phyloP scores from a whole-genome alignment of 2,888 invertebrate species.

The Boloria selene region DNA sequence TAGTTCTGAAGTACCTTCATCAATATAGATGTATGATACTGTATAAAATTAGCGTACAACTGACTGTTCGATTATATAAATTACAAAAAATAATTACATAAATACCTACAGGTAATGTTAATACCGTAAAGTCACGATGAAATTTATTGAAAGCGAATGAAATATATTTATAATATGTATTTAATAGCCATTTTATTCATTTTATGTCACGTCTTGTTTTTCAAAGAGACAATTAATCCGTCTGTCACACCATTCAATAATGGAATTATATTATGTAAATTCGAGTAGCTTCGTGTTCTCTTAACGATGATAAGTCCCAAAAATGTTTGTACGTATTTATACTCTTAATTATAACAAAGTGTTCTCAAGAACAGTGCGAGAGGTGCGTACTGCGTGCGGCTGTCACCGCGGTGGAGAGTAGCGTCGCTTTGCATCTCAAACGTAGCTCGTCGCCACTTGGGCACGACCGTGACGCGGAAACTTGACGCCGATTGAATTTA shows the following conservation, averaged over 20 bases:
- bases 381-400: neutral
- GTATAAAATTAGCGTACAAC: too few relatives aligned
- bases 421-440: slow-evolving; percentile 40
- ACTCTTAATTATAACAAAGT: slow-evolving; percentile 16
- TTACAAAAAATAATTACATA: too few relatives aligned
- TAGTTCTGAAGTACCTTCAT: neutral
- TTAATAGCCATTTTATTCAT: too few relatives aligned
- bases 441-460: slow-evolving; percentile 36
- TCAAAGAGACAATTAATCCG: too few relatives aligned
- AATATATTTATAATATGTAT: too few relatives aligned
- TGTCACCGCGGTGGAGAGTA: slow-evolving; percentile 6
- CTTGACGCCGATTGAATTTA: slow-evolving; percentile 2
- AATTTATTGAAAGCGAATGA: too few relatives aligned
- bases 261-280: neutral
- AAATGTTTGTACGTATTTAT: slow-evolving; percentile 4
- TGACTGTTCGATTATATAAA: too few relatives aligned
- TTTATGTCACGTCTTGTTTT: too few relatives aligned
- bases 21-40: too few relatives aligned
- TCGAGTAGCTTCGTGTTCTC: neutral
- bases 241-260: too few relatives aligned
- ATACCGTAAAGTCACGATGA: too few relatives aligned
- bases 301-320: neutral
- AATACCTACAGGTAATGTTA: too few relatives aligned
- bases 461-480: slow-evolving; percentile 25
- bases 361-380: slow-evolving; percentile 7